A percentile compares a stretch with the other conserved stretches of the same genome.
Conservation (phyloP, 2,888 invertebrate genomes). For the Drosophila fungiperda region DNA sequence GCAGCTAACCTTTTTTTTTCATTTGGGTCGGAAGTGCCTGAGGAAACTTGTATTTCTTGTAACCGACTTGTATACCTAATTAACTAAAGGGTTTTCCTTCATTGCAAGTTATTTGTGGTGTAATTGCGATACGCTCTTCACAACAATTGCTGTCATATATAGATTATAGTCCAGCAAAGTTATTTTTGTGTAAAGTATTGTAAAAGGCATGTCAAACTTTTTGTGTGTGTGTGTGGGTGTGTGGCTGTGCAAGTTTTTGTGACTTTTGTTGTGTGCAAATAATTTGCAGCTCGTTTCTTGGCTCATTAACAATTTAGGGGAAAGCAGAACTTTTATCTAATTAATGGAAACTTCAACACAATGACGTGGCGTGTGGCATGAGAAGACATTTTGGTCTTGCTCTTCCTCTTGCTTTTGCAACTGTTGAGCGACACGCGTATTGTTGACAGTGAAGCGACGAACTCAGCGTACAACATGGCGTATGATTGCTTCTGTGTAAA, state of each 20-base stretch:
- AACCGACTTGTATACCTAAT: slow-evolving; percentile 35
- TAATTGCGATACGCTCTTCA: slow-evolving; percentile 3
- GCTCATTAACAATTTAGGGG: slow-evolving; percentile 81
- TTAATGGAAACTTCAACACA: slow-evolving; percentile 84
- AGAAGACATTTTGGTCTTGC: slow-evolving; percentile 51
- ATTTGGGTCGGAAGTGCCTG: slow-evolving; percentile 52
- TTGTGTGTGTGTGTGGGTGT: slow-evolving; percentile 4
- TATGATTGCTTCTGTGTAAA: slow-evolving; percentile 83
- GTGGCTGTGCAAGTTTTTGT: slow-evolving; percentile 59
- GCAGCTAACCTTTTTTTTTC: slow-evolving; percentile 35
- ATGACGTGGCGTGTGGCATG: slow-evolving; percentile 70
- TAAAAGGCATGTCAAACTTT: slow-evolving; percentile 30
- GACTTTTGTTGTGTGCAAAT: slow-evolving; percentile 78
- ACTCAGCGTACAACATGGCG: slow-evolving; percentile 69
- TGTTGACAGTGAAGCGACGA: slow-evolving; percentile 76
- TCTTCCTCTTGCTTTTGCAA: slow-evolving; percentile 59
- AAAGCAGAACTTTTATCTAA: slow-evolving; percentile 83
- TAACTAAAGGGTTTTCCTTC: slow-evolving; percentile 17
- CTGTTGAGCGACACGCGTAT: slow-evolving; percentile 47
- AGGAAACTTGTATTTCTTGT: slow-evolving; percentile 28
- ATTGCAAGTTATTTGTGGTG: slow-evolving; percentile 18
- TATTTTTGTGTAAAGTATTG: slow-evolving; percentile 2
- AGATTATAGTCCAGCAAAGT: slow-evolving; percentile 5
- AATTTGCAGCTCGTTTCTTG: slow-evolving; percentile 77
- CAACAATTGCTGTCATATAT: slow-evolving; percentile 16